A percentile compares a stretch with the other conserved stretches of the same genome.
These are phyloP conservation scores for Hipparchia sbordonii DNA, from an alignment of 2,888 invertebrate genomes.

Conservation along the genomic window DNA sequence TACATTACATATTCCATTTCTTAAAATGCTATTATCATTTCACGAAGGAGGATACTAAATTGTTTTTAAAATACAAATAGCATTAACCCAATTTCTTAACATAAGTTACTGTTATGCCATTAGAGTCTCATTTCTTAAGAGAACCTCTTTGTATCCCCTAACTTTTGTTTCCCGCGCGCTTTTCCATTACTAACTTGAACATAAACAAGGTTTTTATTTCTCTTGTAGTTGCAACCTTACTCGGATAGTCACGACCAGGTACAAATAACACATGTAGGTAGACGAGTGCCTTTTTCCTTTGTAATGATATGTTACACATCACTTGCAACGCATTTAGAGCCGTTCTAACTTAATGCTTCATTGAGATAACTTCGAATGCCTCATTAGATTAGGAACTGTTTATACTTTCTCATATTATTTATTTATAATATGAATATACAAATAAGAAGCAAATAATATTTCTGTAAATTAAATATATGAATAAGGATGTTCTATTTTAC, in stretches of 20 bases:
- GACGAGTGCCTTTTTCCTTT: slow-evolving; percentile 57
- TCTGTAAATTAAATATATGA: neutral
- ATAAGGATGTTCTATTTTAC: slow-evolving; percentile 12
- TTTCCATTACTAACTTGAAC: slow-evolving; percentile 45
- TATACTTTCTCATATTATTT: slow-evolving; percentile 40
- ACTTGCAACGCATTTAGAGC: slow-evolving; percentile 47
- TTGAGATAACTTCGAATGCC: slow-evolving; percentile 33
- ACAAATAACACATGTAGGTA: slow-evolving; percentile 68
- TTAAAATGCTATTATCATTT: neutral
- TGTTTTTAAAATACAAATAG: neutral
- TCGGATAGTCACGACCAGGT: slow-evolving; percentile 83
- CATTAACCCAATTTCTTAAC: slow-evolving; percentile 18
- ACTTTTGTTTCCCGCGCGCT: slow-evolving; percentile 32
- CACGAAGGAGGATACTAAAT: neutral
- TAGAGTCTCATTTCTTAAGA: slow-evolving; percentile 25
- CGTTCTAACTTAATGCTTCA: slow-evolving; percentile 33
- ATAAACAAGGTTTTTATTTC: slow-evolving; percentile 64
- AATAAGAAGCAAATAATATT: neutral
- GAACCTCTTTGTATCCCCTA: slow-evolving; percentile 24
- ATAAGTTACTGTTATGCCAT: slow-evolving; percentile 24
- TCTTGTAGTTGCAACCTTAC: slow-evolving; percentile 82
- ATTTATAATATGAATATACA: neutral
- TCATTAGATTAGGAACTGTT: slow-evolving; percentile 31
- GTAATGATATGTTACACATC: slow-evolving; percentile 46
- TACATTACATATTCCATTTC: neutral